Evolutionary conservation across 2,113 vertebrate species (phyloP).

Genomic region (Nymphicus hollandicus): DNA sequence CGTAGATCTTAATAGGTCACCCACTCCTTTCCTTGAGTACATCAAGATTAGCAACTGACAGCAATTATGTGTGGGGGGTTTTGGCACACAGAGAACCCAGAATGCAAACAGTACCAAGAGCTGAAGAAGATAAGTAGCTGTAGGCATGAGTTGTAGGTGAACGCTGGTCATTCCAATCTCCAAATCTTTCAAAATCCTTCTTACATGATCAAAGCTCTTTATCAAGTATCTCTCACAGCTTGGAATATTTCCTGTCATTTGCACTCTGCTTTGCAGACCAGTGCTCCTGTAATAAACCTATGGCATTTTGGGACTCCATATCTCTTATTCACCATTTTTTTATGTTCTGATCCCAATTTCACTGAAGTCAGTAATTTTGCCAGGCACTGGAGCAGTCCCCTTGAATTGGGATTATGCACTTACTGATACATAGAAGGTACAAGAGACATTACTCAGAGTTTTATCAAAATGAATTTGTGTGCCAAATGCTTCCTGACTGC

Average conservation of each 20-base stretch:
- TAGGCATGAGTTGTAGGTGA: not conserved
- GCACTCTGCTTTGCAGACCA: not conserved
- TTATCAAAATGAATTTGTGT: not conserved
- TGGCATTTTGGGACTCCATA: not conserved
- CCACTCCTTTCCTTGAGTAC: not conserved
- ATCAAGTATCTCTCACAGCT: not conserved
- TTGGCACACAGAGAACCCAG: not conserved
- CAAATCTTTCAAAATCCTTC: not conserved
- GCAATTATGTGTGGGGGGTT: not conserved
- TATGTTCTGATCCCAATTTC: rapidly evolving
- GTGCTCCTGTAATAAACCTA: not conserved
- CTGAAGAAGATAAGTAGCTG: not conserved
- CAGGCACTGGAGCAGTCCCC: not conserved
- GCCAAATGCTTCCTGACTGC: not conserved
- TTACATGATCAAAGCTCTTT: not conserved
- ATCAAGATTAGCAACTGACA: not conserved
- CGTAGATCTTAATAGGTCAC: not conserved
- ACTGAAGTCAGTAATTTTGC: not conserved
- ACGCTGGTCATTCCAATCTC: not conserved
- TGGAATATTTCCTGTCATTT: not conserved
- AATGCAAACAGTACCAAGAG: not conserved
- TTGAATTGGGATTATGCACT: not conserved
- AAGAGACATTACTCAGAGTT: not conserved
- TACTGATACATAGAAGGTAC: not conserved
- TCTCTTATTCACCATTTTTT: not conserved